A percentile compares a stretch with the other conserved stretches of the same genome.
These are phyloP conservation scores for Caranx melampygus DNA, from an alignment of 2,113 vertebrate genomes.

Conservation along the genomic window DNA sequence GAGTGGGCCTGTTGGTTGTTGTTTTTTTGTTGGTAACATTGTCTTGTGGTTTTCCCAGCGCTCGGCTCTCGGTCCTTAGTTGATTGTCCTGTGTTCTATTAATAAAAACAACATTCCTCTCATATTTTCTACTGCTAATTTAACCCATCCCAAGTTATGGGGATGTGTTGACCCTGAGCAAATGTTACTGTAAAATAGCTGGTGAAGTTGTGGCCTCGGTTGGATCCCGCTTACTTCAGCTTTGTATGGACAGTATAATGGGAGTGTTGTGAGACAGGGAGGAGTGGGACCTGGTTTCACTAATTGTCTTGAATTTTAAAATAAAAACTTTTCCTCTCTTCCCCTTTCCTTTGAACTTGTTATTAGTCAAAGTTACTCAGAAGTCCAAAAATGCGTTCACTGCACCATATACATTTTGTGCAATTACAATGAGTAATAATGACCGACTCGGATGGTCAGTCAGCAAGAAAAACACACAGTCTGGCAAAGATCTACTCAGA, in stretches of 20 bases:
- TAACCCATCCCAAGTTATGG: not conserved
- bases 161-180: not conserved
- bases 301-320: not conserved
- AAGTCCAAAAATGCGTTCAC: not conserved
- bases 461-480: conserved; percentile 2
- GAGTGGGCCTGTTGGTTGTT: no score
- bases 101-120: not conserved
- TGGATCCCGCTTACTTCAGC: not conserved
- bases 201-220: not conserved
- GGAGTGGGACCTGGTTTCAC: not conserved
- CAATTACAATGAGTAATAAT: not conserved
- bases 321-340: not conserved
- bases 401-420: not conserved
- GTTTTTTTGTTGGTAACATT: no score
- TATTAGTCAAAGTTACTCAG: not conserved
- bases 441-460: not conserved
- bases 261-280: not conserved
- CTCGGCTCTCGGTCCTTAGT: no score
- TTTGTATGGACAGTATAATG: not conserved
- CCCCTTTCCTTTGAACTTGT: not conserved
- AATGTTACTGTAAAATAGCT: not conserved
- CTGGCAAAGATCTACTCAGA: not conserved
- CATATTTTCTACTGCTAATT: no score
- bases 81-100: no score
- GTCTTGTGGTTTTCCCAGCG: no score